Conservation (phyloP, 2,113 vertebrate genomes). For the Lophius piscatorius region DNA sequence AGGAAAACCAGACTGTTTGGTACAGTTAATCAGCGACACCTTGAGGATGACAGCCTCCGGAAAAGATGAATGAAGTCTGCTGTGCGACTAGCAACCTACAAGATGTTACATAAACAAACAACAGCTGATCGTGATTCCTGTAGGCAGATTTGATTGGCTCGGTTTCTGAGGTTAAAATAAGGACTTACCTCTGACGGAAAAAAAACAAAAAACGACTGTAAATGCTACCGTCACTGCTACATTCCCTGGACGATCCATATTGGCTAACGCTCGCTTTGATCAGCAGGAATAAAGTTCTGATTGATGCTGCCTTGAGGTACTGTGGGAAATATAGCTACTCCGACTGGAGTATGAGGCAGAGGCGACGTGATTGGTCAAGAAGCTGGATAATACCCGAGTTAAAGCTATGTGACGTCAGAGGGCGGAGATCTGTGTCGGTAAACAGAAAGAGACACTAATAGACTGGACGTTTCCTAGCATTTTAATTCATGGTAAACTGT, state of each 20-base stretch:
- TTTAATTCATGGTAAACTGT: no score
- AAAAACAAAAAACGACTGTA: conserved; percentile 45
- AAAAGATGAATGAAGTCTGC: no score
- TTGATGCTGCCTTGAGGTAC: conserved; percentile 44
- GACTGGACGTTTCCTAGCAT: no score
- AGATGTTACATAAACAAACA: not conserved
- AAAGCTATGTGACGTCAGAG: conserved; percentile 34
- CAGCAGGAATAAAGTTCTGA: not conserved
- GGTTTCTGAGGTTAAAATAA: not conserved
- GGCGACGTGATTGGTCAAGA: not conserved
- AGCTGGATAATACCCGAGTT: conserved; percentile 33
- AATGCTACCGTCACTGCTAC: conserved; percentile 13
- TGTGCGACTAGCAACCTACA: not conserved
- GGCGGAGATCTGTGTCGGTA: conserved; percentile 24
- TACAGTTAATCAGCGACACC: no score
- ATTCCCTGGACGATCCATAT: conserved; percentile 53
- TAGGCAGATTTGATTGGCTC: not conserved
- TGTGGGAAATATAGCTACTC: conserved; percentile 30
- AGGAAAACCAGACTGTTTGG: no score
- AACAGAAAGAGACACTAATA: no score
- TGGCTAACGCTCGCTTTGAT: conserved; percentile 22
- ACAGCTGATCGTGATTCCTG: no score
- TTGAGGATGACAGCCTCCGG: no score
- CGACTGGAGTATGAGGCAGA: not conserved
- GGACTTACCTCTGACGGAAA: conserved; percentile 70